Base-by-base conservation (phyloP, 2,113 vertebrate species). In the Pipa parva region DNA sequence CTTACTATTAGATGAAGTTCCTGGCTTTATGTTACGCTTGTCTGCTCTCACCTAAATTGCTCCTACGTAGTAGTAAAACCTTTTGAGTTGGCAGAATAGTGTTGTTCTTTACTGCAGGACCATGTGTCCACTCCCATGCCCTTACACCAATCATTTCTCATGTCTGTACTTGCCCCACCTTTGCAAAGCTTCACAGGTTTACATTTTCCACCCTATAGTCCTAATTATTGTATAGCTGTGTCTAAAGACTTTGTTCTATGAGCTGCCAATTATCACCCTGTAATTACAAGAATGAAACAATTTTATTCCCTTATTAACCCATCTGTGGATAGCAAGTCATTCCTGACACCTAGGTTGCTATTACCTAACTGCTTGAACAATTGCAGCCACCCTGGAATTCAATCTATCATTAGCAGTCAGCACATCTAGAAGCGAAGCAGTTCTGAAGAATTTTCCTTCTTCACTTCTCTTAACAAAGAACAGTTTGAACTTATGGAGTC, bases 71-170 rank as follows among this genome's bases (percentile, higher is more conserved):
- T 28, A 15, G n/a, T n/a, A 26, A 25, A 61, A 63, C 52, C 65
- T 36, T 29, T 59, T 60, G 62, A 12, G 61, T 24, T 73, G 28
- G 45, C 59, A 59, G 8, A 69, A 63, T 59, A 76, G 58, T 26
- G 56, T 27, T 45, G 65, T 0, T 54, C 70, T 49, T 18, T 48
- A 65, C 63, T 68, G 29, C 20, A 71, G 54, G 58, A 17, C 56
- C 26, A 71, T 45, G 0, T 63, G 48, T 71, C 79, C 74, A 27
- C 72, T 71, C 58, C 59, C 72, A 50, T 56, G 22, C 42, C 13
- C 46, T 51, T 63, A 56, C 66, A 63, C 79, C 80, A 85, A 79
- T 81, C 77, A 69, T 59, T 54, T 71, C 46, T 50, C 56, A 72
- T 66, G 65, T 50, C 46, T 55, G 48, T 33, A 57, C n/a, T 62